phyloP scores from a whole-genome alignment of 2,888 invertebrate species.

The Orthosia gothica region DNA sequence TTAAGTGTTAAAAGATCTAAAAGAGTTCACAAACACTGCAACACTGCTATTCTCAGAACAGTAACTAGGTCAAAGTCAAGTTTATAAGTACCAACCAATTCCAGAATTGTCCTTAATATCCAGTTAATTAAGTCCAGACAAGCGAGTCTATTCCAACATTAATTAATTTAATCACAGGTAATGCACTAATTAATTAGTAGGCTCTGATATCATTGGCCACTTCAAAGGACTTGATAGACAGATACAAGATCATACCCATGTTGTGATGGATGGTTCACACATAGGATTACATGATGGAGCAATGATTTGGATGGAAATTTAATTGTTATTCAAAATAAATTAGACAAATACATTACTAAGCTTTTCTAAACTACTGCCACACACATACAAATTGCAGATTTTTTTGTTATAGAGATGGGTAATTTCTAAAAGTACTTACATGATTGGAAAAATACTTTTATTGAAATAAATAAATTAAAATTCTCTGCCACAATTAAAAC shows the following conservation, averaged over 20 bases:
- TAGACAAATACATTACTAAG: no score
- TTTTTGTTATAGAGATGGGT: no score
- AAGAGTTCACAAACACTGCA: background rate
- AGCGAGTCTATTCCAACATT: conserved; percentile 12
- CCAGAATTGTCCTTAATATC: background rate
- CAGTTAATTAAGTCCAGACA: conserved; percentile 32
- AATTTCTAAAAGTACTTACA: no score
- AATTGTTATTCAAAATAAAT: background rate
- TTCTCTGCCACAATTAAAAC: no score
- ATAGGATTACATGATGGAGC: background rate
- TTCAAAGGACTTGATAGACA: conserved; percentile 19
- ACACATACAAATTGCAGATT: no score
- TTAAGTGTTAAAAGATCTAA: background rate
- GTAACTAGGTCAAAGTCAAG: background rate
- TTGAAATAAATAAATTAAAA: no score
- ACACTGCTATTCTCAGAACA: background rate
- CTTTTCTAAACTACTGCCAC: no score
- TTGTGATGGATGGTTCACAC: background rate
- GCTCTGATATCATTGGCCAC: conserved; percentile 24
- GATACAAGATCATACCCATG: background rate
- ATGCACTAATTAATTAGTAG: conserved; percentile 50
- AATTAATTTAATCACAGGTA: conserved; percentile 43
- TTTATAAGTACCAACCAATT: background rate
- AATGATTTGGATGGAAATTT: background rate
- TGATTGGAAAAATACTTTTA: no score